These are phyloP conservation scores for Leucoraja erinaceus DNA, from an alignment of 2,113 vertebrate genomes.

Conservation along the genomic window DNA sequence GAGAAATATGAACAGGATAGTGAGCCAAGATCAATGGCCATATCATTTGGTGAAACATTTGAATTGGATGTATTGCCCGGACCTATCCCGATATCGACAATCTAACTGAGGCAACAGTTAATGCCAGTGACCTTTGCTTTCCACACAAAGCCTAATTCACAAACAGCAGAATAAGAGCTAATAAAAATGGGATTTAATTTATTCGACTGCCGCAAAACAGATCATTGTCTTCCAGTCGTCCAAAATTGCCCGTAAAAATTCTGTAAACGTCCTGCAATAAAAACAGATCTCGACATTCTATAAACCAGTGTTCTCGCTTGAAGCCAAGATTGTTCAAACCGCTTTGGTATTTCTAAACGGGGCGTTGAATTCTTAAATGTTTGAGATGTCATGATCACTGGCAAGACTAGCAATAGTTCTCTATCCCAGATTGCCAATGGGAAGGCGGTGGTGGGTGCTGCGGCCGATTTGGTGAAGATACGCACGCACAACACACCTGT, in stretches of 20 bases:
- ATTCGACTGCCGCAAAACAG: neutral
- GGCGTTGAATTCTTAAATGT: too few relatives aligned
- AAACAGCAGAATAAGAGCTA: neutral
- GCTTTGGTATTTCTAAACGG: neutral
- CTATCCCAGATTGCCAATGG: too few relatives aligned
- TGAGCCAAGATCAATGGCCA: too few relatives aligned
- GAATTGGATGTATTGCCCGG: too few relatives aligned
- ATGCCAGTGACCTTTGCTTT: neutral
- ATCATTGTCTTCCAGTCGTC: neutral
- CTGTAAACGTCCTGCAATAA: neutral
- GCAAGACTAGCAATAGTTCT: too few relatives aligned
- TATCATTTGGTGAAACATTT: too few relatives aligned
- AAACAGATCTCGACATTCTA: neutral
- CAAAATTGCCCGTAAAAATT: neutral
- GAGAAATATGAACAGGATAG: too few relatives aligned
- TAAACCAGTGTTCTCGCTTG: neutral
- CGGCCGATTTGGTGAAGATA: too few relatives aligned
- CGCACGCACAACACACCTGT: too few relatives aligned
- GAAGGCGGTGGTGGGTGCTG: too few relatives aligned
- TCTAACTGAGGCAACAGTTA: neutral
- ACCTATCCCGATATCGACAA: neutral
- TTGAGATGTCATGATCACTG: too few relatives aligned
- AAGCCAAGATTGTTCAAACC: neutral
- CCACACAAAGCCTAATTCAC: neutral
- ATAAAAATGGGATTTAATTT: constrained; percentile 7